phyloP scores from a whole-genome alignment of 2,113 vertebrate species.

The Mionectes macconnelli region DNA sequence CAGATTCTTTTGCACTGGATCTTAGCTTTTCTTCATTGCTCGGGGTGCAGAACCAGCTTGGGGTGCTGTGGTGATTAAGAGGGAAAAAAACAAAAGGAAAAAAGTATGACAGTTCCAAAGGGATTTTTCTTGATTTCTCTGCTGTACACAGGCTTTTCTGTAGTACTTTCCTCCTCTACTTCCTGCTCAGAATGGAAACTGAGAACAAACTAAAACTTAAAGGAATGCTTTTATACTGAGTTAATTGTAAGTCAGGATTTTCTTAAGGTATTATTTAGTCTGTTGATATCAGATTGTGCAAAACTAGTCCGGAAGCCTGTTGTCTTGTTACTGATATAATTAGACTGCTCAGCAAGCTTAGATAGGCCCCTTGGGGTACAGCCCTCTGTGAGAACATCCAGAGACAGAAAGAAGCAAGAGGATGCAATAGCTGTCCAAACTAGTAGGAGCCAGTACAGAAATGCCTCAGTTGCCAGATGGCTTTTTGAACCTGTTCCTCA shows the following conservation, averaged over 20 bases:
- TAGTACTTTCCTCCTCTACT: background rate
- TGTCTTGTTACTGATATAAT: background rate
- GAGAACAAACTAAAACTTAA: background rate
- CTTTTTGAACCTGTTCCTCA: background rate
- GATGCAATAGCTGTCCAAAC: background rate
- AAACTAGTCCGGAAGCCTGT: background rate
- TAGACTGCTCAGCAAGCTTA: background rate
- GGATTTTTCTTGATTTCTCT: background rate
- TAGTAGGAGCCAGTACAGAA: background rate
- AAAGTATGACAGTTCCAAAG: background rate
- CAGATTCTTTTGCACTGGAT: background rate
- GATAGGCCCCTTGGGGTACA: background rate
- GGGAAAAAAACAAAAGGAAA: background rate
- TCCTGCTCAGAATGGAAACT: background rate
- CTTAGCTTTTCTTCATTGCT: background rate
- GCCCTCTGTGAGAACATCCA: background rate
- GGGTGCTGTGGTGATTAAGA: background rate
- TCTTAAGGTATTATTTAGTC: background rate
- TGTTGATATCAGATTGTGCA: background rate
- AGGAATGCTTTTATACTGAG: background rate
- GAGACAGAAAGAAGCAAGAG: background rate
- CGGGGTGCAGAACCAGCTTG: background rate
- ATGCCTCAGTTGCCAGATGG: background rate
- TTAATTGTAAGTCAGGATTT: background rate
- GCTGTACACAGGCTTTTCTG: background rate